Evolutionary conservation across 2,888 invertebrate genomes (phyloP).

Genomic region (Busseola fusca): DNA sequence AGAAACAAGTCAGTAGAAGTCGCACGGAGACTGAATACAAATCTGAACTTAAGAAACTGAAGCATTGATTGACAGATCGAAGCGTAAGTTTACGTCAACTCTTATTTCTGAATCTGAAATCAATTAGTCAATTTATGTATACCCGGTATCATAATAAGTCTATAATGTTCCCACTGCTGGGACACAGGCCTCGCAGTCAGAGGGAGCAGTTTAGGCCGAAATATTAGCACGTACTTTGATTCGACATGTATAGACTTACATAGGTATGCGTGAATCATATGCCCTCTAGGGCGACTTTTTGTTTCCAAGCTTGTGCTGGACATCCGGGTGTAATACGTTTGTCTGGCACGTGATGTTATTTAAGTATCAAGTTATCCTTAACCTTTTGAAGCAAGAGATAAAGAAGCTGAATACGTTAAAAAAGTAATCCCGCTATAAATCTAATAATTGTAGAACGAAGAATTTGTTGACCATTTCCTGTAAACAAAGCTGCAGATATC

Average conservation of each 20-base stretch:
- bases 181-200: background rate
- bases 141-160: background rate
- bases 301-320: conserved; percentile 1
- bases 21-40: too few species aligned
- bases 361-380: background rate
- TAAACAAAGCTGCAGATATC: too few species aligned
- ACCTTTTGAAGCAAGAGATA: background rate
- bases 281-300: background rate
- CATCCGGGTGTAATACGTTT: background rate
- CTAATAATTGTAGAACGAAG: background rate
- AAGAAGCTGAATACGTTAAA: background rate
- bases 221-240: background rate
- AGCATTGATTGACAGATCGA: background rate
- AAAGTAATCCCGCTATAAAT: background rate
- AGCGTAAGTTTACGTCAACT: too few species aligned
- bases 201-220: background rate
- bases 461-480: background rate
- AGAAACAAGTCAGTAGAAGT: too few species aligned
- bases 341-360: background rate
- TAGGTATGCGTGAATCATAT: background rate
- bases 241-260: too few species aligned
- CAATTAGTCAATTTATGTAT: too few species aligned
- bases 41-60: too few species aligned
- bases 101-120: background rate
- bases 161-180: background rate